Base-by-base conservation (phyloP, 1,140 invertebrate genomes). In the Papilio machaon region DNA sequence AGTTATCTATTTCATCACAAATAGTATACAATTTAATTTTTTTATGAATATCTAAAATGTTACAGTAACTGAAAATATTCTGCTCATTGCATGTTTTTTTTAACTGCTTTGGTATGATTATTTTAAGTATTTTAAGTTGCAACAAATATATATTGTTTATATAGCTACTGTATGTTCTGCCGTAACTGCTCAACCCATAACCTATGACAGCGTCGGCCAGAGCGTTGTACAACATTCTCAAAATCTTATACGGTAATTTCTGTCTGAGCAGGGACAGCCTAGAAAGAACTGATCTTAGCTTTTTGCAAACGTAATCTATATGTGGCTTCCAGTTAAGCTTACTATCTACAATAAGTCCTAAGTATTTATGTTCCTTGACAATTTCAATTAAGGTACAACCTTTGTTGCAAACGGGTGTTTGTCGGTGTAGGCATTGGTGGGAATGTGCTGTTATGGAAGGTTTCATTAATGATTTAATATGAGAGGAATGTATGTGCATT, bases 251-350 rank as follows among this genome's bases (percentile, higher is more conserved):
- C 8, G 82, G 82, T 8, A 85, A 67, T 77, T 85, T 85, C 49
- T 83, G 75, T 82, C 83, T 86, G 52, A 86, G 23, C n/a, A 82
- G 75, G 10, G 46, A 52, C 13, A 85, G 30, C 73, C 83, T 85
- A 2, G 73, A 8, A 17, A 85, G 52, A 0, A 86, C 30, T 35
- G 80, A 47, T 77, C 85, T 60, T 7, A 85, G 5, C 23, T 64
- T 64, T 3, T 11, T 30, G 10, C 60, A 64, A 30, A 64, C 19
- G 30, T 13, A 64, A 23, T 64, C 60, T 6, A 64, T 64, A 30
- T 64, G 19, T 64, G 60, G 23, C 23, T 64, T 64, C 23, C 60
- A 64, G 60, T 64, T 64, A 13, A 64, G 19, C 10, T 64, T 64
- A 30, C 3, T 11, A 4, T 64, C 23, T 64, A 86, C 80, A 7